Conservation (phyloP, 2,888 invertebrate genomes). For the Hyles lineata region DNA sequence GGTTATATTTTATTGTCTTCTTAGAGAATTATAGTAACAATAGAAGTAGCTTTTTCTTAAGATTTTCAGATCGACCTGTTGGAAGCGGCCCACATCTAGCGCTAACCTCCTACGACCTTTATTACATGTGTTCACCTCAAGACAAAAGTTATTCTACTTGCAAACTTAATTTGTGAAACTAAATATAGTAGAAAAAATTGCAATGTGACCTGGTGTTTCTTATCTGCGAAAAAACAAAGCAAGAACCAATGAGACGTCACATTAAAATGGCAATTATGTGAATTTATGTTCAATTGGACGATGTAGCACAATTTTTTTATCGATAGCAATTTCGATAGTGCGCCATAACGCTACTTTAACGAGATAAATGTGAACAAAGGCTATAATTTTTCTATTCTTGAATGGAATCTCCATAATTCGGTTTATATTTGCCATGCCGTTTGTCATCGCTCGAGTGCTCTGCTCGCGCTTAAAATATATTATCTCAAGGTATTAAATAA, state of each 20-base stretch:
- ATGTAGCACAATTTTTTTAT: slow-evolving; percentile 71
- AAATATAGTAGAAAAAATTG: background rate
- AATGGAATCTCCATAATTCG: slow-evolving; percentile 74
- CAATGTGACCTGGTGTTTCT: slow-evolving; percentile 8
- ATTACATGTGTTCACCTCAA: too few species aligned
- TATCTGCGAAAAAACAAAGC: slow-evolving; percentile 33
- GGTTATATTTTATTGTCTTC: background rate
- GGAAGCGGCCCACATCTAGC: too few species aligned
- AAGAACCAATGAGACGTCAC: slow-evolving; percentile 57
- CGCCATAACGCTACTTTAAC: slow-evolving; percentile 61
- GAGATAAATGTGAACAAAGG: slow-evolving; percentile 71
- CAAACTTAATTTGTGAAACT: background rate
- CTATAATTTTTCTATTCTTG: slow-evolving; percentile 73
- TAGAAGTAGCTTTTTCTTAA: too few species aligned
- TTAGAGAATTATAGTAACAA: too few species aligned
- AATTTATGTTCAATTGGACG: slow-evolving; percentile 71
- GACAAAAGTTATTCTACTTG: too few species aligned
- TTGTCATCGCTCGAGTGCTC: slow-evolving; percentile 56
- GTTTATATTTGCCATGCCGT: slow-evolving; percentile 67
- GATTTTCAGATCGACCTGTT: too few species aligned
- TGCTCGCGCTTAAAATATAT: slow-evolving; percentile 44
- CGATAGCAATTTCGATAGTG: slow-evolving; percentile 80
- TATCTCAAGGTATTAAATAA: slow-evolving; percentile 63
- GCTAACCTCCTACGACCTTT: too few species aligned
- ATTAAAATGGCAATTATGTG: slow-evolving; percentile 73